Percentiles rank a stretch among this genome's conserved stretches.
phyloP scores from a whole-genome alignment of 1,140 invertebrate genomes.

The Hypothenemus hampei region DNA sequence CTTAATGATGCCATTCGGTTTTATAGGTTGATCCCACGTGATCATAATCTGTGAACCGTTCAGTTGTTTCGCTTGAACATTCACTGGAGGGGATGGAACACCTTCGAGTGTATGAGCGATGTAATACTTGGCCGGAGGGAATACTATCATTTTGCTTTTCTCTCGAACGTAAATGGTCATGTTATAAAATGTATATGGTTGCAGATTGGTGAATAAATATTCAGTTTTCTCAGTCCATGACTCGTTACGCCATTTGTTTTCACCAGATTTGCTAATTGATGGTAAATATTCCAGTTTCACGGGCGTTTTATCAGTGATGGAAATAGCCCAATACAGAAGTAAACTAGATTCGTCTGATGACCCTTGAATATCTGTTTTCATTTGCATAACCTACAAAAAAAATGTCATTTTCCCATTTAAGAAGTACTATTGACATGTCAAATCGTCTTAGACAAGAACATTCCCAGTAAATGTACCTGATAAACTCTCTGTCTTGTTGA shows the following conservation, averaged over 20 bases:
- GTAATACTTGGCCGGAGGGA: constrained; percentile 58
- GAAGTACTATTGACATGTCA: no score
- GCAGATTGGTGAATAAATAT: constrained; percentile 59
- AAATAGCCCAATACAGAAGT: constrained; percentile 53
- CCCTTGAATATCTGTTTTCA: constrained; percentile 50
- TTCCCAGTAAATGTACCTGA: constrained; percentile 41
- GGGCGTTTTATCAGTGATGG: constrained; percentile 42
- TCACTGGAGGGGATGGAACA: constrained; percentile 59
- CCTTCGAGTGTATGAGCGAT: constrained; percentile 57
- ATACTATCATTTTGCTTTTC: constrained; percentile 48
- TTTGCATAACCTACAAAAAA: constrained; percentile 50
- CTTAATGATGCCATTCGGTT: constrained; percentile 59
- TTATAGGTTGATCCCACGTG: constrained; percentile 59
- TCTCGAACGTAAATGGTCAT: constrained; percentile 68
- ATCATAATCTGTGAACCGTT: constrained; percentile 60
- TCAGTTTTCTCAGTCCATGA: constrained; percentile 52
- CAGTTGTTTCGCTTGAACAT: constrained; percentile 59
- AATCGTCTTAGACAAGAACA: not conserved
- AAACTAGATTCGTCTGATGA: constrained; percentile 51
- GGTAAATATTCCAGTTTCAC: constrained; percentile 58
- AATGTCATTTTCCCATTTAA: no score
- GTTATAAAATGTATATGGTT: constrained; percentile 69
- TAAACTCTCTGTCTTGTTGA: constrained; percentile 48
- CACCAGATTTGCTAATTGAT: constrained; percentile 46
- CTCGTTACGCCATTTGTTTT: constrained; percentile 53